A percentile compares a stretch with the other conserved stretches of the same genome.
These are phyloP conservation scores for Lamproptera curius DNA, from an alignment of 2,888 invertebrate species.

Conservation along the genomic window DNA sequence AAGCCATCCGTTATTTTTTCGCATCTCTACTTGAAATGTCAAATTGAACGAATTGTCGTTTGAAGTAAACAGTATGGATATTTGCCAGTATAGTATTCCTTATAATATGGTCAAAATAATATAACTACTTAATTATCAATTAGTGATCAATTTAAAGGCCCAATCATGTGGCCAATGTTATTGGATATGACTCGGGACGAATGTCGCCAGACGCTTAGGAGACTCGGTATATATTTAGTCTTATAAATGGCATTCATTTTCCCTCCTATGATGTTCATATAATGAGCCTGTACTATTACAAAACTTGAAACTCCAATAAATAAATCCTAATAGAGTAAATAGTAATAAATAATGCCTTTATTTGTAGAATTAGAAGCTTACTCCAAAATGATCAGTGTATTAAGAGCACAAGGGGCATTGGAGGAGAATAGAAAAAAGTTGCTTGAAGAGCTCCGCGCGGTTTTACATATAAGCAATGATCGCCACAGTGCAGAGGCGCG, in stretches of 20 bases:
- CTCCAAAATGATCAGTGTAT: conserved; percentile 91
- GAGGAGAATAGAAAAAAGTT: conserved; percentile 90
- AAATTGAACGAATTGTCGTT: conserved; percentile 77
- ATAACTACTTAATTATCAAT: conserved; percentile 51
- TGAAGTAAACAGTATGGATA: conserved; percentile 79
- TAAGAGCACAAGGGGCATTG: conserved; percentile 94
- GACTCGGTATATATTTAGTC: conserved; percentile 85
- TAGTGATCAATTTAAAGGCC: conserved; percentile 47
- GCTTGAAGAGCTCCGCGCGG: conserved; percentile 88
- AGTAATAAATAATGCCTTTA: conserved; percentile 41
- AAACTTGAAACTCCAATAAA: conserved; percentile 35
- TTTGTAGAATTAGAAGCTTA: conserved; percentile 93
- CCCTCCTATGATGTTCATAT: conserved; percentile 71
- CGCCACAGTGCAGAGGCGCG: conserved; percentile 95
- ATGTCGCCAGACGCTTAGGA: conserved; percentile 91
- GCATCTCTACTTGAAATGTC: conserved; percentile 59
- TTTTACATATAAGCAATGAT: conserved; percentile 92
- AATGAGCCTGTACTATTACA: conserved; percentile 40
- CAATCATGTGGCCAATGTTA: conserved; percentile 81
- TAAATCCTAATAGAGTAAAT: conserved; percentile 29
- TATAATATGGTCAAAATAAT: conserved; percentile 68
- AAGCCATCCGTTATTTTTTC: conserved; percentile 45
- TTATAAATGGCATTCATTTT: conserved; percentile 68
- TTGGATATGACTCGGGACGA: conserved; percentile 93
- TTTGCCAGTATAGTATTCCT: conserved; percentile 71